Evolutionary conservation across 2,797 vertebrate genomes (phyloP).

Genomic region (Acanthurus leucopareius): DNA sequence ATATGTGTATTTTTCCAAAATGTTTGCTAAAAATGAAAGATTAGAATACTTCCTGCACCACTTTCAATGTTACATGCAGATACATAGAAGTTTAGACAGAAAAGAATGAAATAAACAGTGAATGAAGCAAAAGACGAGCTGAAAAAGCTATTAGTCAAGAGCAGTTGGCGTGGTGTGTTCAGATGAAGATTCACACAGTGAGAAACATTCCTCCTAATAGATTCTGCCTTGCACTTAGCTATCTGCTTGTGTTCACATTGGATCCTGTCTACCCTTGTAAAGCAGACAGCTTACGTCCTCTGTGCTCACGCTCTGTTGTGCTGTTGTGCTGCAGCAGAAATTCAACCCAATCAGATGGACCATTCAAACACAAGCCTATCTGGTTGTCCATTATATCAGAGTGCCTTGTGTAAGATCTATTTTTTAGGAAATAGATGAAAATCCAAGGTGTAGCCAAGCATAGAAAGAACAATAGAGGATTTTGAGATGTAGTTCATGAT

Average conservation of each 20-base stretch:
- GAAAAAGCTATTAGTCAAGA: not conserved
- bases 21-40: not conserved
- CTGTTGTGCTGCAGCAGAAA: constrained; percentile 16
- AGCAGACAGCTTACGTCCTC: not conserved
- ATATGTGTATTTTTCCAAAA: not conserved
- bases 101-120: not conserved
- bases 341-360: not conserved
- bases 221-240: not conserved
- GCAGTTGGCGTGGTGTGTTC: not conserved
- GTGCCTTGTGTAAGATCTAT: not conserved
- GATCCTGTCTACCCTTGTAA: constrained; percentile 8
- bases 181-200: not conserved
- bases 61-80: not conserved
- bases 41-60: not conserved
- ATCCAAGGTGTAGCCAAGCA: not conserved
- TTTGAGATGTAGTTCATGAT: constrained; percentile 10
- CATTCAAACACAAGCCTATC: not conserved
- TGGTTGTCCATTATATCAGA: too few species aligned
- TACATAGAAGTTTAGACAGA: not conserved
- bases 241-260: constrained; percentile 5
- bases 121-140: too few species aligned
- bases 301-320: not conserved
- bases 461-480: not conserved
- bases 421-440: constrained; percentile 3
- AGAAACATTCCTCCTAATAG: constrained; percentile 4